phyloP scores from a whole-genome alignment of 1,140 invertebrate genomes.

The Diachasmimorpha longicaudata region DNA sequence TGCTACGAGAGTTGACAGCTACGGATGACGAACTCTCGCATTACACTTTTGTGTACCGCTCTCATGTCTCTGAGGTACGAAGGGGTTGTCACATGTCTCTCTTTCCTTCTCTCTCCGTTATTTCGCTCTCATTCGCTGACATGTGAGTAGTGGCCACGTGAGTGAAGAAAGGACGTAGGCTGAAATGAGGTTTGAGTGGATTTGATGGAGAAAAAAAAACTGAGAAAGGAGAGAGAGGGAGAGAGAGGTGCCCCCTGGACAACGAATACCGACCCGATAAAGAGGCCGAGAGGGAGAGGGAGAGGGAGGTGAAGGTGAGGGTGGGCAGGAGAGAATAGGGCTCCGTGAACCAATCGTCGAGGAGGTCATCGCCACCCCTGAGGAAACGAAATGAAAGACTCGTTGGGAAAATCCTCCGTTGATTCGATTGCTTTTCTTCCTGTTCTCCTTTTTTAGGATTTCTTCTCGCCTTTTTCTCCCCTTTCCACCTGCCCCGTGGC shows the following conservation, averaged over 20 bases:
- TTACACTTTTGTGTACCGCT: neutral
- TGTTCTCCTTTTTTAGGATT: neutral
- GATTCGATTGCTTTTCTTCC: conserved; percentile 2
- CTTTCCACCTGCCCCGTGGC: too few relatives aligned
- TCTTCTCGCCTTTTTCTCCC: neutral
- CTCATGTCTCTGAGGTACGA: neutral
- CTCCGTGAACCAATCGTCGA: neutral
- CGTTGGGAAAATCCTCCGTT: conserved; percentile 8
- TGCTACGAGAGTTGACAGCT: neutral
- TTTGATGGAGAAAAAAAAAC: neutral
- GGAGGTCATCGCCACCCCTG: conserved; percentile 9
- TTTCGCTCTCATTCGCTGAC: neutral
- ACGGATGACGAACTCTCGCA: conserved; percentile 4
- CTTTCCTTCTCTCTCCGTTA: too few relatives aligned
- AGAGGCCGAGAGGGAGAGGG: neutral
- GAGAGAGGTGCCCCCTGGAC: neutral
- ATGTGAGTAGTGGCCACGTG: neutral
- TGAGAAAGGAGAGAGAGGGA: neutral
- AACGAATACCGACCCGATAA: neutral
- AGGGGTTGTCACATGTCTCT: neutral
- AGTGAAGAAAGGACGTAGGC: neutral
- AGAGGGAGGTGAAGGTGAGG: neutral
- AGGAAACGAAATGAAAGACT: conserved; percentile 13
- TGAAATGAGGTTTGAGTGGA: conserved; percentile 10
- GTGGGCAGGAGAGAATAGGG: neutral